Conservation (phyloP, 2,888 invertebrate species). For the Furcula furcula region DNA sequence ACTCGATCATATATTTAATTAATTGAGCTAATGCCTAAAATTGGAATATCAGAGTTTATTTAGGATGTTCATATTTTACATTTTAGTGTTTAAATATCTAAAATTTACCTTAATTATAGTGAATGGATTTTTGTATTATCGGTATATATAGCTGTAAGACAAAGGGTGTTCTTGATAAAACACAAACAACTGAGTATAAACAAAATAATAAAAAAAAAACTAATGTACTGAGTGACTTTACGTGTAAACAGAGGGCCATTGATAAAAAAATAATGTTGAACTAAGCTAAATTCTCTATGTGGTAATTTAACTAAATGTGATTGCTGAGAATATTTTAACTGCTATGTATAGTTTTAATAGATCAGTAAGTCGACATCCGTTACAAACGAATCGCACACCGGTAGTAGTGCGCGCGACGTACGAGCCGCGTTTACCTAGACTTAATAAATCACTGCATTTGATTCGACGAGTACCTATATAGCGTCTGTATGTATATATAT, state of each 20-base stretch:
- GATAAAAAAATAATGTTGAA: conserved; percentile 71
- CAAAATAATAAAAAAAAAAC: conserved; percentile 65
- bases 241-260: conserved; percentile 82
- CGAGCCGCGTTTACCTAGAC: too few relatives aligned
- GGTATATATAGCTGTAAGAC: conserved; percentile 79
- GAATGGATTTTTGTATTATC: conserved; percentile 81
- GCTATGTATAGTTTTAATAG: conserved; percentile 74
- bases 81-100: conserved; percentile 81
- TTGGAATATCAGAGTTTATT: conserved; percentile 82
- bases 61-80: conserved; percentile 82
- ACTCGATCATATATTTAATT: conserved; percentile 79
- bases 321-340: conserved; percentile 79
- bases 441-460: conserved; percentile 58
- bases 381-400: conserved; percentile 10
- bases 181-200: conserved; percentile 77
- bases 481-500: conserved; percentile 48
- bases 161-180: conserved; percentile 78
- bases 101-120: conserved; percentile 82
- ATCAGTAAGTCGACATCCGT: conserved; percentile 60
- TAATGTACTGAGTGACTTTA: conserved; percentile 82
- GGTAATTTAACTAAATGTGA: conserved; percentile 79
- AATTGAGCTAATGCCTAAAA: conserved; percentile 81
- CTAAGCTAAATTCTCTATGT: conserved; percentile 80
- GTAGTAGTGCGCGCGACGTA: not conserved
- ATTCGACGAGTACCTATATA: conserved; percentile 43